Evolutionary conservation across 2,888 invertebrate genomes (phyloP).

Genomic region (Disparrhopalites patrizii): DNA sequence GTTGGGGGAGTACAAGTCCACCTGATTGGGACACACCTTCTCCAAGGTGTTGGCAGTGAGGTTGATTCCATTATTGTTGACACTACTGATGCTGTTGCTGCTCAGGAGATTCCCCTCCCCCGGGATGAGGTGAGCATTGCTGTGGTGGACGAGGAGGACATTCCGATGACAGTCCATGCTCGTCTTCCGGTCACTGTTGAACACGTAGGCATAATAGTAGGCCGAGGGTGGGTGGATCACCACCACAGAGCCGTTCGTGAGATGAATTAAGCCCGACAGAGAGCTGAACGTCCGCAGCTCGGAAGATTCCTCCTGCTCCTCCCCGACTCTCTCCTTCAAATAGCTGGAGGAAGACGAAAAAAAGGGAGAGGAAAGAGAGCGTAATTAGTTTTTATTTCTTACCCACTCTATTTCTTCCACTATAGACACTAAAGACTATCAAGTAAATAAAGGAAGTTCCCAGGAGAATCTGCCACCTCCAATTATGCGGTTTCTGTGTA

Average conservation of each 20-base stretch:
- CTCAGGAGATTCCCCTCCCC: no score
- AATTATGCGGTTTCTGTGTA: no score
- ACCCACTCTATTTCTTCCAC: no score
- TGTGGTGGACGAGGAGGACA: constrained; percentile 12
- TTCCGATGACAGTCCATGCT: constrained; percentile 11
- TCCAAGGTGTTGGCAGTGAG: neutral
- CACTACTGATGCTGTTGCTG: neutral
- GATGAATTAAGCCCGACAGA: constrained; percentile 15
- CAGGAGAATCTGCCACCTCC: no score
- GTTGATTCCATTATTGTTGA: neutral
- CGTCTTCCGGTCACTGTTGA: constrained; percentile 7
- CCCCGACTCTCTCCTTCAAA: constrained; percentile 5
- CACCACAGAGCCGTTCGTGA: constrained; percentile 20
- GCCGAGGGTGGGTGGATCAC: constrained; percentile 16
- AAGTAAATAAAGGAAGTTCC: no score
- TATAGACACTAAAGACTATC: no score
- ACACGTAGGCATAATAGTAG: constrained; percentile 26
- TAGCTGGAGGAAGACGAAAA: no score
- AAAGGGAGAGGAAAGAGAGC: no score
- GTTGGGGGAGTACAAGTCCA: constrained; percentile 21
- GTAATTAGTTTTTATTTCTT: no score
- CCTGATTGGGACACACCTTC: constrained; percentile 21
- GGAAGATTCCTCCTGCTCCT: constrained; percentile 14
- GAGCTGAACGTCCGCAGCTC: constrained; percentile 17
- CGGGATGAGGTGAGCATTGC: neutral